Evolutionary conservation across 2,113 vertebrate genomes (phyloP).

Genomic region (Leiothrix lutea): DNA sequence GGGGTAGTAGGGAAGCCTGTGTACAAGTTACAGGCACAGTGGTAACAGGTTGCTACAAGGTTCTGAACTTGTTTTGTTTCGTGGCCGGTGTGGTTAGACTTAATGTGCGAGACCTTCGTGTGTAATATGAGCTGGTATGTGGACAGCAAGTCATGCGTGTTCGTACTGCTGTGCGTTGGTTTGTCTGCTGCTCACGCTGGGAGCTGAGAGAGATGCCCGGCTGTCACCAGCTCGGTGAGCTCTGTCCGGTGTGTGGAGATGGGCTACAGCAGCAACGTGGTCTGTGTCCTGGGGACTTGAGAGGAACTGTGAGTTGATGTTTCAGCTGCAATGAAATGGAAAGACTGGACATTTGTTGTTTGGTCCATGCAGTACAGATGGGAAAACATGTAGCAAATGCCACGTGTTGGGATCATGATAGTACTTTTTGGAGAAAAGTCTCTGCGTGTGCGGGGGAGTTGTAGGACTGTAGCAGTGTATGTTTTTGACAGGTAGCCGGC

Average conservation of each 20-base stretch:
- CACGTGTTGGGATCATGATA: rapidly evolving
- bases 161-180: neutral
- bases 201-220: neutral
- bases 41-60: conserved; percentile 30
- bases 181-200: neutral
- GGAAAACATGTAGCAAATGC: neutral
- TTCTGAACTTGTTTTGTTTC: conserved; percentile 23
- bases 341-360: neutral
- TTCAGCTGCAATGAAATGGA: neutral
- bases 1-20: neutral
- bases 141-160: neutral
- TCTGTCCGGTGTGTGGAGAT: neutral
- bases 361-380: neutral
- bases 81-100: neutral
- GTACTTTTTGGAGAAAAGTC: neutral
- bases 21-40: neutral
- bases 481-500: neutral
- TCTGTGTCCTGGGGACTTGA: neutral
- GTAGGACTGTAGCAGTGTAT: neutral
- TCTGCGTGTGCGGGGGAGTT: rapidly evolving
- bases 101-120: neutral
- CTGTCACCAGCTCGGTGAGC: neutral
- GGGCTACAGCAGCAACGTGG: rapidly evolving
- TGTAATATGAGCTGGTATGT: conserved; percentile 17
- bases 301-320: neutral